Evolutionary conservation across 1,140 invertebrate species (phyloP), one percentile per base, ranked within the genome.

Genomic region (Trachymyrmex cornetzi): DNA sequence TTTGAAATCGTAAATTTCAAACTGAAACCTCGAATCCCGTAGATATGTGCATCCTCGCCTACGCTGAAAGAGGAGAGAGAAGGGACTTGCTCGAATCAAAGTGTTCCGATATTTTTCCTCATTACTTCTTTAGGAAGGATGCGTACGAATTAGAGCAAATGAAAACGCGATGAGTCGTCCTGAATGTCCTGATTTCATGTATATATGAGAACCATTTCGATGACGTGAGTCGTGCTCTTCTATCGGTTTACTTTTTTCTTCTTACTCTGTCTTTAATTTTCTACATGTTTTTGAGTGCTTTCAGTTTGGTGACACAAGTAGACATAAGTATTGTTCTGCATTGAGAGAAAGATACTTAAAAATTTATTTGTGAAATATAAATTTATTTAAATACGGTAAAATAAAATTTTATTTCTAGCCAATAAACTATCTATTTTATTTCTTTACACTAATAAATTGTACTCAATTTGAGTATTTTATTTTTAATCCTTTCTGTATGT

Each of bases 111-210:
- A 66, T 14, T 3, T 24, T 38, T 87, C 27, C 38, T 85, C 72
- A 87, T 85, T 89, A 79, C 24, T 24, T 19, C 19, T 64, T 88
- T 50, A 74, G 81, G 24, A 63, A 50, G 75, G 50, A 50, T 38
- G 61, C 50, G 61, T 66, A 22, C 34, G 53, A 89, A 86, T 77
- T 74, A 30, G 71, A 66, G 38, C 84, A 87, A 71, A 90, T 77
- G 71, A 57, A 77, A 82, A 67, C 63, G 34, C 48, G 53, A 44
- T 27, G 61, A n/a, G 50, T n/a, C 34, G 72, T 89, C 74, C 77
- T 22, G 59, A 67, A 85, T 87, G 72, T 89, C 74, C 72, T 22
- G 66, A 61, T 87, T 87, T 90, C 85, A 53, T 85, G n/a, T 44
- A 12, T 44, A 12, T 77, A 59, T 22, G 88, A 48, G 50, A 66